Conservation (phyloP, 2,113 vertebrate species). For the Heliornis fulica region DNA sequence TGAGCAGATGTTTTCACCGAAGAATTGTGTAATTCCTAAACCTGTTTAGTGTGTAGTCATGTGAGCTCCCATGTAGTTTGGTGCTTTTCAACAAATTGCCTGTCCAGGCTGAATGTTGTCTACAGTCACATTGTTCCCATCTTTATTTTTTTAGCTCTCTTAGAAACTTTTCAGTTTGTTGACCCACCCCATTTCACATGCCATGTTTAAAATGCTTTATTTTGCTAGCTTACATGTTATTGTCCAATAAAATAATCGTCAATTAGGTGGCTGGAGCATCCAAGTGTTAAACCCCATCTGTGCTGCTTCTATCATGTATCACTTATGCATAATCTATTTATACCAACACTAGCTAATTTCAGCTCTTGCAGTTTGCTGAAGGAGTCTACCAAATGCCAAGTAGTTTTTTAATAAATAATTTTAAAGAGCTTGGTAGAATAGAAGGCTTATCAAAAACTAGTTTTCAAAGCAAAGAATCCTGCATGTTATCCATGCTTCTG, state of each 20-base stretch:
- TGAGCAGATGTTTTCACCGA: neutral
- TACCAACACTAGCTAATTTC: neutral
- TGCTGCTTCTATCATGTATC: neutral
- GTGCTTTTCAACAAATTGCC: neutral
- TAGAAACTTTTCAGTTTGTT: no score
- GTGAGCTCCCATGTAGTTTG: neutral
- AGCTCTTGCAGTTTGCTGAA: neutral
- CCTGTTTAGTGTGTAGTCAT: neutral
- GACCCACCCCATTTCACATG: neutral
- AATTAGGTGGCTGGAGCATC: neutral
- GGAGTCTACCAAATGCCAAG: neutral
- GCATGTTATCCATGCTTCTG: neutral
- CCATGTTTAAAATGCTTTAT: neutral
- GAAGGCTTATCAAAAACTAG: neutral
- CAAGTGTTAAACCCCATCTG: neutral
- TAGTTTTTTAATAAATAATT: neutral
- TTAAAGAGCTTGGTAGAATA: neutral
- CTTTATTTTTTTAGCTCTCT: neutral
- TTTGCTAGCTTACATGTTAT: neutral
- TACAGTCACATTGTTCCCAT: neutral
- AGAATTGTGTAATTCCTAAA: neutral
- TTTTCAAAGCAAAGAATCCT: neutral
- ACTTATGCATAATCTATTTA: neutral
- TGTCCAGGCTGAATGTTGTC: neutral
- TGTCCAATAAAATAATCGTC: neutral